Conservation (phyloP, 2,888 invertebrate species). For the Pteria penguin region DNA sequence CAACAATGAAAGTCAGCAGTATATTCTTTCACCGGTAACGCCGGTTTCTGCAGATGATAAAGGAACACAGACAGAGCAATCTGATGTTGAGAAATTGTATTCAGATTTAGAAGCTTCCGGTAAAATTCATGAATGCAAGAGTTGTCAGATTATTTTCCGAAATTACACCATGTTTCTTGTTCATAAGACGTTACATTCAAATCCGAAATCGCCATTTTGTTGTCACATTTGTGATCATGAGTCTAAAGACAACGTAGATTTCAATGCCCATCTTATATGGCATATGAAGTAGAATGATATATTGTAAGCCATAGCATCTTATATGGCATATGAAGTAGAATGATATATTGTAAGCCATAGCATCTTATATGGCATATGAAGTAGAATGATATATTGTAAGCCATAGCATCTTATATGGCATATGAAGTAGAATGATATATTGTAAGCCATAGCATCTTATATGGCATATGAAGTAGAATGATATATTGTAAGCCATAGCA, state of each 20-base stretch:
- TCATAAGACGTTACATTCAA: slow-evolving; percentile 39
- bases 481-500: too few relatives aligned
- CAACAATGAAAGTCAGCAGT: neutral
- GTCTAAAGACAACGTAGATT: slow-evolving; percentile 31
- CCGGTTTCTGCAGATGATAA: slow-evolving; percentile 17
- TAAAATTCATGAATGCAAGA: slow-evolving; percentile 37
- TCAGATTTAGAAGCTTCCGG: slow-evolving; percentile 18
- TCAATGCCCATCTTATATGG: slow-evolving; percentile 43
- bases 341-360: too few relatives aligned
- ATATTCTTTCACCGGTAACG: neutral
- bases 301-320: too few relatives aligned
- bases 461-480: too few relatives aligned
- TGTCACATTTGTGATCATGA: slow-evolving; percentile 39
- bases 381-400: too few relatives aligned
- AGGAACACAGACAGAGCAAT: slow-evolving; percentile 11
- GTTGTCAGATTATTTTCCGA: slow-evolving; percentile 36
- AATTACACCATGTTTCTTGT: slow-evolving; percentile 44
- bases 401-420: too few relatives aligned
- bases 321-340: too few relatives aligned
- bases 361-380: too few relatives aligned
- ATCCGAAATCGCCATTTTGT: slow-evolving; percentile 31
- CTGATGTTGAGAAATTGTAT: neutral
- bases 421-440: too few relatives aligned
- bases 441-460: too few relatives aligned
- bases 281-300: slow-evolving; percentile 34